Conservation (phyloP, 2,888 invertebrate genomes). For the Sialis fuliginosa region DNA sequence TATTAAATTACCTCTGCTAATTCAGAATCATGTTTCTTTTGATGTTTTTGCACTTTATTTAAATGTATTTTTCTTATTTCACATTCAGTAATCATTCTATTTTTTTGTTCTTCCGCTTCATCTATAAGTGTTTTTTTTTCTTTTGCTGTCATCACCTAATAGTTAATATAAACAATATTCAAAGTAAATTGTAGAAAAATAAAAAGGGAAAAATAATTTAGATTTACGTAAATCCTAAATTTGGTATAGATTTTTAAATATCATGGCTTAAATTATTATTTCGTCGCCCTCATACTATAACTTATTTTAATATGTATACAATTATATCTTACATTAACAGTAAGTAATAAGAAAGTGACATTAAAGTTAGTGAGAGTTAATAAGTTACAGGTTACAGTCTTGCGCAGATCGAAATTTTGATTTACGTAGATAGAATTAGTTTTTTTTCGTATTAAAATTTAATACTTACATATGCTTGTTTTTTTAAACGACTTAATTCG, state of each 20-base stretch:
- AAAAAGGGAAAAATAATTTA: background rate
- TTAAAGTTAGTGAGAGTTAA: no score
- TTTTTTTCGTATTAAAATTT: background rate
- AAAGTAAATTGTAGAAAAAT: slow-evolving; percentile 3
- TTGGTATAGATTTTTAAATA: background rate
- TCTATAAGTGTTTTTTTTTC: slow-evolving; percentile 27
- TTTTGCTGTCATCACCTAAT: slow-evolving; percentile 24
- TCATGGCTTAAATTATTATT: no score
- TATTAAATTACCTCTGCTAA: background rate
- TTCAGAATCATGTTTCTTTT: slow-evolving; percentile 18
- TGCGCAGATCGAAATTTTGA: no score
- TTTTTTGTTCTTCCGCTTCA: slow-evolving; percentile 24
- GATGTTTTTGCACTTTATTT: slow-evolving; percentile 23
- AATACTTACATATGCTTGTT: slow-evolving; percentile 33
- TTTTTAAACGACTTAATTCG: slow-evolving; percentile 39
- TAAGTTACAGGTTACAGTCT: no score
- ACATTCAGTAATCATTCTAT: slow-evolving; percentile 34
- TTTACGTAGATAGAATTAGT: no score
- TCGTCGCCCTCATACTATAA: no score
- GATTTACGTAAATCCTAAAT: background rate
- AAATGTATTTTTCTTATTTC: slow-evolving; percentile 34
- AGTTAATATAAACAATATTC: background rate
- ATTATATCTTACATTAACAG: no score
- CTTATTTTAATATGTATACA: no score
- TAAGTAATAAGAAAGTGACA: no score